Evolutionary conservation across 2,797 vertebrate species (phyloP).

Genomic region (Mycteria americana): DNA sequence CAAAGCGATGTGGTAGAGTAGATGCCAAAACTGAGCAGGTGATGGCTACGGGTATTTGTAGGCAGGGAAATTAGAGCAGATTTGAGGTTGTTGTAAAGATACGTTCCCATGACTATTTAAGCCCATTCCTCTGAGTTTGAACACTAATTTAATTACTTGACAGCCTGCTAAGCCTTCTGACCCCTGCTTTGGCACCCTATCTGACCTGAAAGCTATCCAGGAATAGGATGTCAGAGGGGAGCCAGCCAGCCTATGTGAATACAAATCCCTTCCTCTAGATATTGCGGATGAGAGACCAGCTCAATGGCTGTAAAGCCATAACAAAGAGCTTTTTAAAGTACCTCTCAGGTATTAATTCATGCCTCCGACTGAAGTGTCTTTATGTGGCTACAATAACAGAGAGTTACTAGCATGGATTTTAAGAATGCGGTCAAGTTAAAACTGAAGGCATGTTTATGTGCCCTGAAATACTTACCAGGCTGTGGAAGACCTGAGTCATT

Average conservation of each 20-base stretch:
- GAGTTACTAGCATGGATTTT: not conserved
- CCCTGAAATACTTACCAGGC: not conserved
- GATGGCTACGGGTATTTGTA: not conserved
- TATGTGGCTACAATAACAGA: not conserved
- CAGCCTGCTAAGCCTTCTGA: not conserved
- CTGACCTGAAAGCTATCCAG: not conserved
- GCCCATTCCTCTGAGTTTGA: not conserved
- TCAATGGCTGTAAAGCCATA: not conserved
- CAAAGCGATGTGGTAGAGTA: not conserved
- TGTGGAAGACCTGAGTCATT: not conserved
- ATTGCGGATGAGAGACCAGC: not conserved
- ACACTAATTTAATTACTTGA: not conserved
- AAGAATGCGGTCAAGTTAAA: not conserved
- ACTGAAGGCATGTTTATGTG: not conserved
- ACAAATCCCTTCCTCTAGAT: not conserved
- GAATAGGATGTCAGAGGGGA: not conserved
- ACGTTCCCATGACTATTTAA: not conserved
- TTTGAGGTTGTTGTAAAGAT: not conserved
- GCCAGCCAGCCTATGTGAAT: accelerated
- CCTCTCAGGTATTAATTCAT: not conserved
- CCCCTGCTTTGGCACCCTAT: not conserved
- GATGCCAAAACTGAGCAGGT: not conserved
- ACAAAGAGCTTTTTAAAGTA: not conserved
- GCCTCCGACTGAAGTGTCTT: not conserved
- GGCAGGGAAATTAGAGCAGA: not conserved